Percentiles rank a stretch among this genome's conserved stretches.
Conservation (phyloP, 2,797 vertebrate species). For the Thripadectes ignobilis region DNA sequence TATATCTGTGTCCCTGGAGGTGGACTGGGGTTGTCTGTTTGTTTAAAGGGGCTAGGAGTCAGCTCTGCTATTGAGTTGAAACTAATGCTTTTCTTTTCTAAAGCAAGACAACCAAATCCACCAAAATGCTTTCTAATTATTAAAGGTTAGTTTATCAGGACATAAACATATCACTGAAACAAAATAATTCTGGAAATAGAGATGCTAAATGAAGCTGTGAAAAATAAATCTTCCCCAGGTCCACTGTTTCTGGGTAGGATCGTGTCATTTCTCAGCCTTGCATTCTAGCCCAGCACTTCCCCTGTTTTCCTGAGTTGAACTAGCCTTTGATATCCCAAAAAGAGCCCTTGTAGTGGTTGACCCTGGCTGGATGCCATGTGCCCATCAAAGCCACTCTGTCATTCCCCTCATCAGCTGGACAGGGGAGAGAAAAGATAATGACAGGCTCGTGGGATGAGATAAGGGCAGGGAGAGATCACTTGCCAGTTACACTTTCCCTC, state of each 20-base stretch:
- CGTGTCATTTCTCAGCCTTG: not conserved
- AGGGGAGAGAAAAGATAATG: not conserved
- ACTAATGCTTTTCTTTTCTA: not conserved
- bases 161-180: not conserved
- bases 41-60: not conserved
- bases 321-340: not conserved
- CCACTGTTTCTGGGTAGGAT: not conserved
- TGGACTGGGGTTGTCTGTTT: not conserved
- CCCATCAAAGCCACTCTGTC: not conserved
- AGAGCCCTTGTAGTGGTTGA: not conserved
- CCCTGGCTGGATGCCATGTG: not conserved
- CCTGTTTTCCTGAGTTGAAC: not conserved
- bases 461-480: not conserved
- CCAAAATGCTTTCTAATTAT: not conserved
- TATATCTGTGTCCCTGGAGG: not conserved
- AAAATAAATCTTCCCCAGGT: not conserved
- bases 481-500: not conserved
- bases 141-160: not conserved
- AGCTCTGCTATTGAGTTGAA: not conserved
- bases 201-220: not conserved
- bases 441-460: not conserved
- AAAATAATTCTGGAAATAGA: not conserved
- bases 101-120: not conserved
- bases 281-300: not conserved
- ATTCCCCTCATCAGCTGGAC: not conserved